Evolutionary conservation across 2,797 vertebrate species (phyloP), one percentile per base, ranked within the genome.

Genomic region (Poecilia velifera): DNA sequence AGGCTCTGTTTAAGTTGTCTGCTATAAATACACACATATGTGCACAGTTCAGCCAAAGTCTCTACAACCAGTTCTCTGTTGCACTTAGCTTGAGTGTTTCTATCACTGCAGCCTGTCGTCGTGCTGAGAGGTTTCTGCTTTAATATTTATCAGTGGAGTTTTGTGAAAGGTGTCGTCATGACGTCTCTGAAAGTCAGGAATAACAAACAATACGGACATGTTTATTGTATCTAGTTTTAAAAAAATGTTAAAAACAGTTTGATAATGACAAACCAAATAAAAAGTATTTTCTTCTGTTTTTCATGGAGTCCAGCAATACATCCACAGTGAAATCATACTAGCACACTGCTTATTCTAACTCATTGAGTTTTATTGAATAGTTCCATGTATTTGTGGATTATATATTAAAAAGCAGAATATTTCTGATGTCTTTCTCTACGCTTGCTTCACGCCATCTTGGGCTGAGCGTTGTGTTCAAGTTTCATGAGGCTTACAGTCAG

Each of bases 81-180:
- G 90, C 90, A 91, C 90, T 89, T 89, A 81, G 73, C 59, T 73
- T 89, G 88, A 93, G 92, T 90, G 90, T 79, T 87, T 59, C 86
- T 83, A 84, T 90, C 84, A 82, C 86, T 81, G 84, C 81, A 68
- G 82, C 73, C 53, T 72, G 80, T 84, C 87, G 78, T 86, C 73
- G 41, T 36, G 70, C 62, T 74, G 74, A 83, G 79, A 88, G 73
- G 78, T 46, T 76, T 51, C 74, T 53, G 72, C 73, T 93, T 77
- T 79, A 89, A 88, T 89, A 93, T 92, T 91, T 81, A 92, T 88
- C 43, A 74, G 53, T 55, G 25, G 49, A 62, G 70, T 76, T 88
- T 82, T 86, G 55, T 74, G 68, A 73, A 14, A 46, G 64, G 25
- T 72, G 78, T 84, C 62, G 77, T 22, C 0, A 13, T 76, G 78